Conservation (phyloP, 2,797 vertebrate species). For the Semotilus atromaculatus region DNA sequence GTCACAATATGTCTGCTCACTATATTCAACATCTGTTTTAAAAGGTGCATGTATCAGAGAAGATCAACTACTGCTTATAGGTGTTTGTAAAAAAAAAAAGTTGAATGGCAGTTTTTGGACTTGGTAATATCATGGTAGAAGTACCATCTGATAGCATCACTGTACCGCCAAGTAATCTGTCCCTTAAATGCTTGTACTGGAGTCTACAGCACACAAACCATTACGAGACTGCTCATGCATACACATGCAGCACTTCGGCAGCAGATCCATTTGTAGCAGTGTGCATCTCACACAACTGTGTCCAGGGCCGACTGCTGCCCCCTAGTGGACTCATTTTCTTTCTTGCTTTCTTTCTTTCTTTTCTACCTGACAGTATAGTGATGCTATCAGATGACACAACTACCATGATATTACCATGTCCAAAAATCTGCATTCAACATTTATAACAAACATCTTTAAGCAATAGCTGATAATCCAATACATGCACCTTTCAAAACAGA, state of each 20-base stretch:
- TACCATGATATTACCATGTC: too few species aligned
- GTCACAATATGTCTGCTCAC: not conserved
- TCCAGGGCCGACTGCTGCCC: conserved; percentile 51
- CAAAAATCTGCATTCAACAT: too few species aligned
- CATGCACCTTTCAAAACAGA: too few species aligned
- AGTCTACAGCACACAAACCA: not conserved
- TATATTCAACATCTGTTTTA: not conserved
- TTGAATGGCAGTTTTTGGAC: not conserved
- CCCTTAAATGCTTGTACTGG: not conserved
- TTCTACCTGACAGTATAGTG: too few species aligned
- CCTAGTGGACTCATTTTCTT: conserved; percentile 49
- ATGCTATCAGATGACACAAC: too few species aligned
- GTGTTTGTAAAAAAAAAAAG: not conserved
- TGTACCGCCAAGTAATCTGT: not conserved
- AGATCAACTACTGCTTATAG: not conserved
- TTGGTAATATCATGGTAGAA: not conserved
- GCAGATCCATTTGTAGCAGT: conserved; percentile 40
- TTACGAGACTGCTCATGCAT: conserved; percentile 30
- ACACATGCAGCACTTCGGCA: conserved; percentile 19
- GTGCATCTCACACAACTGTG: conserved; percentile 17
- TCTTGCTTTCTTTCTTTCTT: conserved; percentile 53
- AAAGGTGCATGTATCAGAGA: not conserved
- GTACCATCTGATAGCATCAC: not conserved
- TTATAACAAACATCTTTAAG: too few species aligned
- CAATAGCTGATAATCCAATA: too few species aligned